Base-by-base conservation (phyloP, 2,888 invertebrate genomes). In the Willowsia nigromaculata region DNA sequence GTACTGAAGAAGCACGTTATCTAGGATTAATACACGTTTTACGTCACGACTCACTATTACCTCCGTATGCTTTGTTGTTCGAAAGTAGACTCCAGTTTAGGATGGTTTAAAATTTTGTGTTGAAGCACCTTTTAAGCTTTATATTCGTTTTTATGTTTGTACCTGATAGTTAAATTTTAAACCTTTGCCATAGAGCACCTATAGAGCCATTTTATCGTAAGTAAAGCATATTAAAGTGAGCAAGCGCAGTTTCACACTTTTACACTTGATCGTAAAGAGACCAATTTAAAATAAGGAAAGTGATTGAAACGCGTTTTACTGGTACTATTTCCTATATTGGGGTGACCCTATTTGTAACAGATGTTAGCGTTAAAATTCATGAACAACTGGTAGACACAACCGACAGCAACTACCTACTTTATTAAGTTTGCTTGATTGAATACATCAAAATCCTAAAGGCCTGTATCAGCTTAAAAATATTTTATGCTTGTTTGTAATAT, bases 121-220 rank as follows among this genome's bases (percentile, higher is more conserved):
- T 30, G 15, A 15, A 33, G 18, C 18, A 56, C 25, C 18, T 56
- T 53, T 53, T 15, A 37, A 30, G 15, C 53, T 84, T 30, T 68
- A 83, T 40, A 71, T 74, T 37, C 30, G 50, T 71, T 81, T 62
- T 83, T 82, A 62, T 65, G 62, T 84, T 84, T 74, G 84, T 84
- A 84, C 84, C 84, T 84, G 76, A 84, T 71, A 76, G 30, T 56
- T 83, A 15, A 65, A 11, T n/a, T n/a, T 65, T 9, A 65, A n/a
- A 33, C 65, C 65, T 56, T 18, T 22, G 25, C 18, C n/a, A n/a
- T n/a, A n/a, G n/a, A n/a, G n/a, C n/a, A n/a, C n/a, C n/a, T n/a
- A n/a, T n/a, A n/a, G n/a, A n/a, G n/a, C n/a, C n/a, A n/a, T n/a
- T n/a, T n/a, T n/a, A n/a, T n/a, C n/a, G n/a, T n/a, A n/a, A n/a